Evolutionary conservation across 2,797 vertebrate genomes (phyloP).

Genomic region (Myiotriccus ornatus): DNA sequence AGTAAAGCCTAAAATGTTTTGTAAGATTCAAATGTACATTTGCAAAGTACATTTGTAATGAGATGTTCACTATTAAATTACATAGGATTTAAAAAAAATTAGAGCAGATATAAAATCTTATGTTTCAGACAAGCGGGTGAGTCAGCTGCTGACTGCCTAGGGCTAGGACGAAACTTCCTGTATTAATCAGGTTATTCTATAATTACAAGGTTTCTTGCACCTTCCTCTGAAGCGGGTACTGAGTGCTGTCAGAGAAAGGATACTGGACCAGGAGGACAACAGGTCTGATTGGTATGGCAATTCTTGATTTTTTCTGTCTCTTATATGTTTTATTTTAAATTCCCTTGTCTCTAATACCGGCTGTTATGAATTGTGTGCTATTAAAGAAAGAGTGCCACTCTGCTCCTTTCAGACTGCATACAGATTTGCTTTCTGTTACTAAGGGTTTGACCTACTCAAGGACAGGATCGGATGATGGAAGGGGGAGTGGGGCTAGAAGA

Average conservation of each 20-base stretch:
- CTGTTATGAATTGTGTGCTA: background rate
- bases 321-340: background rate
- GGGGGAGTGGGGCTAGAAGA: background rate
- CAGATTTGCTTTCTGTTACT: conserved; percentile 41
- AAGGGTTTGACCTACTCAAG: conserved; percentile 48
- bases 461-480: background rate
- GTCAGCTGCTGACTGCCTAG: conserved; percentile 66
- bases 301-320: background rate
- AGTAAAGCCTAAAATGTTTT: conserved; percentile 12
- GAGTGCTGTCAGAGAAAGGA: conserved; percentile 31
- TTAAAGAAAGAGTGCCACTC: background rate
- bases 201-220: conserved; percentile 66
- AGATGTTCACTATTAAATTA: background rate
- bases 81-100: conserved; percentile 8
- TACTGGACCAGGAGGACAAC: conserved; percentile 51
- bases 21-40: conserved; percentile 16
- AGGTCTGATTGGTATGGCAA: conserved; percentile 51
- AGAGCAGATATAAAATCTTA: conserved; percentile 47
- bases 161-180: conserved; percentile 68
- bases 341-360: background rate
- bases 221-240: conserved; percentile 42
- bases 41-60: background rate
- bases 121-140: conserved; percentile 51
- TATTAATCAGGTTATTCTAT: conserved; percentile 70
- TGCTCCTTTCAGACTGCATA: background rate